Evolutionary conservation across 2,113 vertebrate species (phyloP), one percentile per base, ranked within the genome.

Genomic region (Illadopsis cleaveri): DNA sequence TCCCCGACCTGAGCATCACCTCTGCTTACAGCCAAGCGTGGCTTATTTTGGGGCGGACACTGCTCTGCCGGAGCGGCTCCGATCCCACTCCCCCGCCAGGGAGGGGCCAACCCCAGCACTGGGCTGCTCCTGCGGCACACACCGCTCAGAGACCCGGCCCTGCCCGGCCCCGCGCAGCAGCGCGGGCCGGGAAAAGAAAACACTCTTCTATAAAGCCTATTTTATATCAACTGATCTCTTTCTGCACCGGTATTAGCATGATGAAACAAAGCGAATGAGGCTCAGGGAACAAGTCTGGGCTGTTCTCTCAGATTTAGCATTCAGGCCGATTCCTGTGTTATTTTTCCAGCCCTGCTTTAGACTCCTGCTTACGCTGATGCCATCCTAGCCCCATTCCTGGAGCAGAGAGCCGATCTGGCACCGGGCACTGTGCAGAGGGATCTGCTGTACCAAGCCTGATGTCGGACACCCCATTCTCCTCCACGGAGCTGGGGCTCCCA

Each of bases 281-380:
- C 85, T 50, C 10, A n/a, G 78, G 47, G 87, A 96, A 94, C 96
- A 84, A 86, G 96, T 57, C 83, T 12, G 64, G 86, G 90, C 94
- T 70, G 93, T 51, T 95, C 57, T 62, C 90, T 73, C 19, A 2
- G 15, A 37, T 66, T 90, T 44, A 21, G 56, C 86, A 60, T 62
- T 70, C 89, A 72, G 48, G 33, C 12, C 0, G 3, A 60, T 60
- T 82, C 44, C 75, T 78, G 68, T 71, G 64, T 51, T 89, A 6
- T 47, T 82, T 18, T 90, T 82, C 31, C 89, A 94, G 80, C 3
- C 76, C 42, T 71, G 42, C 66, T 91, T 82, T 15, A 79, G 79
- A 28, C 71, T 94, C 69, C 77, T 37, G 35, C 84, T 62, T 24
- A 54, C 0, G 3, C 70, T 56, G 94, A 91, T 16, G 15, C 70